Percentiles rank a stretch among this genome's conserved stretches.
Evolutionary conservation across 2,113 vertebrate species (phyloP).

Genomic region (Muntiacus muntjak): DNA sequence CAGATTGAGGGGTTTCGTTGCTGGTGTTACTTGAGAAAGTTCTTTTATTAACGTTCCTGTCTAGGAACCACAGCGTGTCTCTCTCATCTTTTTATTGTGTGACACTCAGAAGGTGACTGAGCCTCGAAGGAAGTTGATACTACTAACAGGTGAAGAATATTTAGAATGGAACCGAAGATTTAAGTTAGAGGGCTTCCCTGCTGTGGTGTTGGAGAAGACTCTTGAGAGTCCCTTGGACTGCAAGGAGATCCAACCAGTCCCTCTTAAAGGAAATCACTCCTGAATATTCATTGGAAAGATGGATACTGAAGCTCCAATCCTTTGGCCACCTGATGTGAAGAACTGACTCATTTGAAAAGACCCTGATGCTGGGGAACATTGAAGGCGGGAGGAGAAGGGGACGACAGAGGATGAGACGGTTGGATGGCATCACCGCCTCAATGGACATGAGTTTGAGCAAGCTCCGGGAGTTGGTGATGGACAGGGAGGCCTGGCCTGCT

Average conservation of each 20-base stretch:
- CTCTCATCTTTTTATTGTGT: neutral
- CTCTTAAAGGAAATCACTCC: neutral
- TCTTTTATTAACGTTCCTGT: constrained; percentile 41
- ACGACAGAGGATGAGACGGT: neutral
- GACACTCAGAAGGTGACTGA: constrained; percentile 47
- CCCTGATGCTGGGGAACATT: neutral
- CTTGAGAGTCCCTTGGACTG: neutral
- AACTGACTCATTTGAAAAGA: rapidly evolving
- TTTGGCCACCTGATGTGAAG: rapidly evolving
- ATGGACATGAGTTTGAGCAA: neutral
- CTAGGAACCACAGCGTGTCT: neutral
- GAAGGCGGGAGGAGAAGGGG: rapidly evolving
- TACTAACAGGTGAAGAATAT: neutral
- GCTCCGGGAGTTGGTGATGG: neutral
- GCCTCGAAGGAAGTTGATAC: constrained; percentile 35
- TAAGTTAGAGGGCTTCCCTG: neutral
- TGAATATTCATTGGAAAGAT: neutral
- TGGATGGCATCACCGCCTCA: neutral
- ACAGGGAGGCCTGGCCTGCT: neutral
- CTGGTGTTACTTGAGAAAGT: neutral
- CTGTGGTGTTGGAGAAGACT: neutral
- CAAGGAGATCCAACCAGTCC: neutral
- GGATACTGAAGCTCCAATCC: rapidly evolving
- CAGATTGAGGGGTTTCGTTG: neutral
- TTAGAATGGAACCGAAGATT: constrained; percentile 7